Conservation (phyloP, 1,140 invertebrate species). For the Globodera rostochiensis region DNA sequence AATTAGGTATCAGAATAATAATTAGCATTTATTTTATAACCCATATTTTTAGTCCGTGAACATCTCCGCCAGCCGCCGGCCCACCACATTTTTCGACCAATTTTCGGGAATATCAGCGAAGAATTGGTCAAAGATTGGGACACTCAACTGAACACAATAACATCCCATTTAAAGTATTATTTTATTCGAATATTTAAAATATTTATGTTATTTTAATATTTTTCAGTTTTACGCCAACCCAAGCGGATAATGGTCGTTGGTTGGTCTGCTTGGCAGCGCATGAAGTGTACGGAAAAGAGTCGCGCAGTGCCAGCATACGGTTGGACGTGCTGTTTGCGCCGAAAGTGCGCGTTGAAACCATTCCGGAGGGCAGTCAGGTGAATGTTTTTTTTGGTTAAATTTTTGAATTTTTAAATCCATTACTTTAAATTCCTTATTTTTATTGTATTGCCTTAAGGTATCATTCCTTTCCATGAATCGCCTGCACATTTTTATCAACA, state of each 20-base stretch:
- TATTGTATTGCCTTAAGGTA: neutral
- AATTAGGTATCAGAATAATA: no score
- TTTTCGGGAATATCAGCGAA: slow-evolving; percentile 29
- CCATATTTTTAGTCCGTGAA: neutral
- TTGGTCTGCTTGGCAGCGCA: slow-evolving; percentile 32
- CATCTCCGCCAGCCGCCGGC: neutral
- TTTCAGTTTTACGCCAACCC: slow-evolving; percentile 24
- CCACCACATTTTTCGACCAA: neutral
- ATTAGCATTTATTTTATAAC: no score
- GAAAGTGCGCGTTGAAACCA: slow-evolving; percentile 26
- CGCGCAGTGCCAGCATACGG: slow-evolving; percentile 26
- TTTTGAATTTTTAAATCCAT: neutral
- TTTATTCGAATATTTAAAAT: neutral
- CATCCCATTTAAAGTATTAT: slow-evolving; percentile 13
- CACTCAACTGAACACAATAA: slow-evolving; percentile 20
- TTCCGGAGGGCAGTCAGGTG: slow-evolving; percentile 9
- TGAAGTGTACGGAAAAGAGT: slow-evolving; percentile 30
- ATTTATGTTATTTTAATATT: neutral
- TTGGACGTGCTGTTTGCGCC: slow-evolving; percentile 29
- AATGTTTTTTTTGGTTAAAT: neutral
- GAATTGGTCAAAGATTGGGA: slow-evolving; percentile 20
- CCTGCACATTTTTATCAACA: no score
- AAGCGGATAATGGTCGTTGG: slow-evolving; percentile 29
- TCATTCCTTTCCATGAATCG: no score
- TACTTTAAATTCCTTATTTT: neutral